Base-by-base conservation (phyloP, 1,140 invertebrate genomes). In the Drosophila pseudoobscura region DNA sequence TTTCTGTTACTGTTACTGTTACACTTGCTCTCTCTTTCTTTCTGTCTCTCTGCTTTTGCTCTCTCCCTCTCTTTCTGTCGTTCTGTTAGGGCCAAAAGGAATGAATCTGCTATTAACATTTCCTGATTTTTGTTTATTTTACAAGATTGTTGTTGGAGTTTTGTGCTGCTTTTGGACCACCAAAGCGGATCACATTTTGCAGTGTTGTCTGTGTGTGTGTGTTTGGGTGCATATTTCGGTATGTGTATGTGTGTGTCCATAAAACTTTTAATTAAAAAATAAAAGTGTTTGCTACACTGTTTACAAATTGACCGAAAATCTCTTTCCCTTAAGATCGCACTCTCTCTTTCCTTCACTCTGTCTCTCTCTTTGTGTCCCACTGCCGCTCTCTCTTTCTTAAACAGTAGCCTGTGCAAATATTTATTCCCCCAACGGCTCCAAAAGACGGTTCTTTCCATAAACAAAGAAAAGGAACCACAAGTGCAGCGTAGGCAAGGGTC, bases 341-440 rank as follows among this genome's bases (percentile, higher is more conserved):
- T 41, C 24, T 43, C 29, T 20, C 26, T 9, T 3, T 41, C 17
- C 8, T 20, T 47, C 46, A 46, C 15, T 68, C 53, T 66, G 15
- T 55, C 46, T 20, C 20, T 20, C 20, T 20, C 2, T 20, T 20
- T 17, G 22, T n/a, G 8, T 56, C 15, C 20, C 9, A 31, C n/a
- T 22, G 20, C 20, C 20, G 20, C 11, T 43, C 22, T 39, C 5
- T 41, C 53, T 45, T 22, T 43, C 43, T 29, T 43, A 49, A 65
- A 80, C 80, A 84, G 80, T 69, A 84, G 80, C 82, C 82, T 77
- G 60, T 49, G 78, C 77, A 74, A 87, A 87, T 80, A 87, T 87
- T 87, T 66, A 63, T 47, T 51, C 52, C 51, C 52, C 45, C 45
- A 24, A 43, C 46, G 43, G 9, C 35, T 45, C n/a, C 7, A 24